phyloP scores from a whole-genome alignment of 92 coral and sea anemone genomes.

The Epizoanthus stellaris region DNA sequence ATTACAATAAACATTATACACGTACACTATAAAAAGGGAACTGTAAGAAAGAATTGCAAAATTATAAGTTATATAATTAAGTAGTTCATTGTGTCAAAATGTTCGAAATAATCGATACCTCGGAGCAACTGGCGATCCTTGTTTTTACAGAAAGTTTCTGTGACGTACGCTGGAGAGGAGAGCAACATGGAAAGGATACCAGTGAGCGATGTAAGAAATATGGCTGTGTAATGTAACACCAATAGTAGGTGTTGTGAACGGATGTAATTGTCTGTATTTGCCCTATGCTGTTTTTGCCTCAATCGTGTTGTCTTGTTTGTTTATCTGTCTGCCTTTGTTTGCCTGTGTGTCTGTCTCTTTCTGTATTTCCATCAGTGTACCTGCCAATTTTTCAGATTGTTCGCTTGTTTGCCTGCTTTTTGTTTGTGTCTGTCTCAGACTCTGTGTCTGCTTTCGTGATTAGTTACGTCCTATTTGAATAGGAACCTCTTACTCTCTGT shows the following conservation, averaged over 20 bases:
- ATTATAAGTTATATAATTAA: no score
- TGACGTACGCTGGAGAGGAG: conserved; percentile 70
- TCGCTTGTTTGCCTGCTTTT: background rate
- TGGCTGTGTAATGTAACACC: background rate
- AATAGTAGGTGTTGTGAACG: background rate
- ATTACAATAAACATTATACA: no score
- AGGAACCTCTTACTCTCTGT: background rate
- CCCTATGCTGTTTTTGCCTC: background rate
- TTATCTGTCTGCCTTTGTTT: background rate
- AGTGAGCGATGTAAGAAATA: conserved; percentile 74
- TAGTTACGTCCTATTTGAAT: background rate
- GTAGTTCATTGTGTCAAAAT: no score
- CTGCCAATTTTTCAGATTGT: background rate
- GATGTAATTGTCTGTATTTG: background rate
- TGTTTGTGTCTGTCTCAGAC: no score
- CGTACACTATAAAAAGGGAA: no score
- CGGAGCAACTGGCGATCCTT: no score
- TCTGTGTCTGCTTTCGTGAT: background rate
- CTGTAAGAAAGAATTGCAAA: no score
- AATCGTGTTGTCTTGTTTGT: no score
- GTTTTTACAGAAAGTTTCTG: conserved; percentile 67
- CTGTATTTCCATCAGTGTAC: background rate
- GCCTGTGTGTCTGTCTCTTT: background rate
- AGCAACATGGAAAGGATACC: conserved; percentile 79
- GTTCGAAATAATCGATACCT: no score